These are phyloP conservation scores for Parapristionchus giblindavisi DNA, from an alignment of 2,888 invertebrate genomes.

Conservation along the genomic window DNA sequence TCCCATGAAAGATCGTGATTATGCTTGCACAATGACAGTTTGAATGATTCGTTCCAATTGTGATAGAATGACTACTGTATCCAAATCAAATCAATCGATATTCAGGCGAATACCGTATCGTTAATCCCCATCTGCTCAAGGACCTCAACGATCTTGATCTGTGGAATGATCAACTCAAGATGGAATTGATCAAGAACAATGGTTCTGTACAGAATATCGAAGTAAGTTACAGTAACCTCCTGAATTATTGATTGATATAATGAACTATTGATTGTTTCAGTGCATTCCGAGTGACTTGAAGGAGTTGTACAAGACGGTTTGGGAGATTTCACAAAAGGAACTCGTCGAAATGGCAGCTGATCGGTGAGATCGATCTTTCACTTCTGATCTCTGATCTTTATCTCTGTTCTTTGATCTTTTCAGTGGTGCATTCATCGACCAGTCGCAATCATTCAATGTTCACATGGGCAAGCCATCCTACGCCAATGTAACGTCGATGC, in stretches of 20 bases:
- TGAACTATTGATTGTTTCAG: conserved; percentile 21
- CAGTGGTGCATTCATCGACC: conserved; percentile 95
- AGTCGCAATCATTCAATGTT: conserved; percentile 96
- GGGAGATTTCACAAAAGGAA: conserved; percentile 81
- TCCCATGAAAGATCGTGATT: not conserved
- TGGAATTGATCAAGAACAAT: conserved; percentile 86
- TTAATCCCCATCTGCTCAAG: conserved; percentile 91
- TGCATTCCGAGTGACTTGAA: conserved; percentile 70
- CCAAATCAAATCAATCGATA: too few species aligned
- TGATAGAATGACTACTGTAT: too few species aligned
- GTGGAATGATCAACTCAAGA: conserved; percentile 96
- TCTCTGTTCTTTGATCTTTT: not conserved
- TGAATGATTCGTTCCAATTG: too few species aligned
- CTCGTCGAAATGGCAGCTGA: conserved; percentile 48
- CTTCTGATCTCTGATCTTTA: not conserved
- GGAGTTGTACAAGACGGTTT: conserved; percentile 73
- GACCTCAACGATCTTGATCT: conserved; percentile 89
- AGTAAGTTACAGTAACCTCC: conserved; percentile 24
- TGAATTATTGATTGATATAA: not conserved
- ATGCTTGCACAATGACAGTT: too few species aligned
- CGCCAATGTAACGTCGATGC: conserved; percentile 94
- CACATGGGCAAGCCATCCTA: conserved; percentile 94
- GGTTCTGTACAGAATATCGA: conserved; percentile 83
- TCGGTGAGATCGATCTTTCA: conserved; percentile 20
- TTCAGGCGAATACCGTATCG: conserved; percentile 77